These are phyloP conservation scores for Tragelaphus oryx DNA, from an alignment of 2,797 vertebrate genomes.

Conservation along the genomic window DNA sequence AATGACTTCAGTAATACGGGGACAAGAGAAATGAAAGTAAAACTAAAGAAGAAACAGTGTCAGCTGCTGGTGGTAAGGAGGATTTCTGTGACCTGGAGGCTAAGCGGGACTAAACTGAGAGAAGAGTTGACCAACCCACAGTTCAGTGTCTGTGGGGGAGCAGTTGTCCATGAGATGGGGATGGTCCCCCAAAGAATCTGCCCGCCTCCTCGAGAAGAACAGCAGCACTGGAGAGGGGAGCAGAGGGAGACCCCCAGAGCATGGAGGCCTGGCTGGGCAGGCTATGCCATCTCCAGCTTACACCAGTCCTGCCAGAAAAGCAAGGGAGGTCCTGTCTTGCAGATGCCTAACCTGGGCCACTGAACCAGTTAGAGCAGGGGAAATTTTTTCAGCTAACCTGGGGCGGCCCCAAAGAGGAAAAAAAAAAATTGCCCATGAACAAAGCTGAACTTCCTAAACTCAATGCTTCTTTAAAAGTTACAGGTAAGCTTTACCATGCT, in stretches of 20 bases:
- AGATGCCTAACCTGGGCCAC: background rate
- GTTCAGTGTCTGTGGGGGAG: background rate
- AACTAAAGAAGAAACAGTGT: background rate
- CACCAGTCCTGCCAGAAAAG: background rate
- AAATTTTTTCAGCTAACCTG: background rate
- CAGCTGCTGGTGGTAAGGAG: background rate
- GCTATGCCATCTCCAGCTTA: background rate
- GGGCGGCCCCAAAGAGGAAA: background rate
- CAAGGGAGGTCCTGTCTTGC: background rate
- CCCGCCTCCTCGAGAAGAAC: too few species aligned
- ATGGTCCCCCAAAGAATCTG: background rate
- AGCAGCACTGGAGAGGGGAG: background rate
- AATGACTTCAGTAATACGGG: background rate
- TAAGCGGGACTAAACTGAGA: background rate
- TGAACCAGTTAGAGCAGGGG: background rate
- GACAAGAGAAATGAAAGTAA: conserved; percentile 4
- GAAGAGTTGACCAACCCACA: background rate
- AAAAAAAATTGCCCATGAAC: background rate
- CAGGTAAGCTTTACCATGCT: background rate
- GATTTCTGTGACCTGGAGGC: background rate
- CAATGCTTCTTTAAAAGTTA: background rate
- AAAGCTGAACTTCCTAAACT: background rate
- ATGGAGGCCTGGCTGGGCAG: background rate
- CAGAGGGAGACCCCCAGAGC: background rate
- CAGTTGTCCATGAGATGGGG: fast-evolving